Conservation (phyloP, 2,888 invertebrate genomes). For the Patella depressa region DNA sequence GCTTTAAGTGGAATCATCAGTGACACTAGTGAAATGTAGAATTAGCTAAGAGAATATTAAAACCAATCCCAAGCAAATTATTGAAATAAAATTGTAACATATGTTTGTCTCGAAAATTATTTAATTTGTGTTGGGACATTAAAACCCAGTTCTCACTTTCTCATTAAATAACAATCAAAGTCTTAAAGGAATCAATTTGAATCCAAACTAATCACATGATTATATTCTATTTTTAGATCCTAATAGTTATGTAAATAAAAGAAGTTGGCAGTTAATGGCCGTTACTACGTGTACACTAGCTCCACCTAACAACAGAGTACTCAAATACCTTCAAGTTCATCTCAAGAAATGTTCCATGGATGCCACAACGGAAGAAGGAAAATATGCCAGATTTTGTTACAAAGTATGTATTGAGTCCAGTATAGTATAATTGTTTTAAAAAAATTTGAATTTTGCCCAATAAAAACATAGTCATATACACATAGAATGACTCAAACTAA, state of each 20-base stretch:
- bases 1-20: no score
- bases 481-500: no score
- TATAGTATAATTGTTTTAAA: no score
- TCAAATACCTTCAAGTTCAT: constrained; percentile 90
- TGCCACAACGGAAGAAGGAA: constrained; percentile 91
- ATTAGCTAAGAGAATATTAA: no score
- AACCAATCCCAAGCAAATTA: no score
- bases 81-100: no score
- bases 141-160: not conserved
- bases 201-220: not conserved
- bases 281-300: constrained; percentile 86
- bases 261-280: constrained; percentile 92
- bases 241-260: constrained; percentile 72
- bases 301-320: constrained; percentile 87
- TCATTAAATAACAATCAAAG: not conserved
- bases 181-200: not conserved
- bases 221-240: constrained; percentile 48
- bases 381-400: constrained; percentile 92
- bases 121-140: not conserved
- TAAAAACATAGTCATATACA: no score
- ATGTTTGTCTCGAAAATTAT: no score
- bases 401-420: constrained; percentile 51
- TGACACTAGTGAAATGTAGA: no score
- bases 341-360: constrained; percentile 89
- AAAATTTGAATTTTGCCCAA: no score